phyloP scores from a whole-genome alignment of 2,113 vertebrate species.

The Spea multiplicata region DNA sequence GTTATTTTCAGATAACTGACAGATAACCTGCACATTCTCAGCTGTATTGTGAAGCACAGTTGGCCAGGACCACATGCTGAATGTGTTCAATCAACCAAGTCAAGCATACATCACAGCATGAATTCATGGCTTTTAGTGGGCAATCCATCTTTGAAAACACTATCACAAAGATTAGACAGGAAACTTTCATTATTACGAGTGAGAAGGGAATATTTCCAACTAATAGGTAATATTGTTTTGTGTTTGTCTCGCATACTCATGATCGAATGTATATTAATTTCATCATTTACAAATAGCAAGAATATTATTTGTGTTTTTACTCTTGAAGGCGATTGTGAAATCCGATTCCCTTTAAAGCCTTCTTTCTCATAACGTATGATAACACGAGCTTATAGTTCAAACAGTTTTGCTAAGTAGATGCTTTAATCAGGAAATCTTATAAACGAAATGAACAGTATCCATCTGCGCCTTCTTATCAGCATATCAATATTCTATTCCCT shows the following conservation, averaged over 20 bases:
- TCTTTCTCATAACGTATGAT: no score
- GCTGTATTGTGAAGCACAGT: slow-evolving; percentile 32
- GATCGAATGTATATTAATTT: no score
- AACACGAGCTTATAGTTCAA: no score
- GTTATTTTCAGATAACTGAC: background rate
- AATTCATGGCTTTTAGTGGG: slow-evolving; percentile 26
- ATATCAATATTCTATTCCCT: slow-evolving; percentile 22
- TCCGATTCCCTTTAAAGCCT: no score
- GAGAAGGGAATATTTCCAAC: no score
- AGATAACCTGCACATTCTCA: background rate
- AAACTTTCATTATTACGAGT: background rate
- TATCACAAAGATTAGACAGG: slow-evolving; percentile 17
- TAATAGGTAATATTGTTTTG: no score
- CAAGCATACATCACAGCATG: slow-evolving; percentile 27
- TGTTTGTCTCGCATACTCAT: no score
- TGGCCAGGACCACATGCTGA: slow-evolving; percentile 38
- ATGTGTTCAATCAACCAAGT: slow-evolving; percentile 34
- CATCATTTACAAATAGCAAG: no score
- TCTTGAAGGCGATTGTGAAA: no score
- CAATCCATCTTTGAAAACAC: slow-evolving; percentile 39
- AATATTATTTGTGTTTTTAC: no score
- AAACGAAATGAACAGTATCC: slow-evolving; percentile 20
- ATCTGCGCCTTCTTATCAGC: slow-evolving; percentile 22
- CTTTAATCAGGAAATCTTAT: slow-evolving; percentile 4
- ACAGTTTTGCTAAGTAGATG: no score